Conservation (phyloP, 2,888 invertebrate genomes). For the Falcaria lacertinaria region DNA sequence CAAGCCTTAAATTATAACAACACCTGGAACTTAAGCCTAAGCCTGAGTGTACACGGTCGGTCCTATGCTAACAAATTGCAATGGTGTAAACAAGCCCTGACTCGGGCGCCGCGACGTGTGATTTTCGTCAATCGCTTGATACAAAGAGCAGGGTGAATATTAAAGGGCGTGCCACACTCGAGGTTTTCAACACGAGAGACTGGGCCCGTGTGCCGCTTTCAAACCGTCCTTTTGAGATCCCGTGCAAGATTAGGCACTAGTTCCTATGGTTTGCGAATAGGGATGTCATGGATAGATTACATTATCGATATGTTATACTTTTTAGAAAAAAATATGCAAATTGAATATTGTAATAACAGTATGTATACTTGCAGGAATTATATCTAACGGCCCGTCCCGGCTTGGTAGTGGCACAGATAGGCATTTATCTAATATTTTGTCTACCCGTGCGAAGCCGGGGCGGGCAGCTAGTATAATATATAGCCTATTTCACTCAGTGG, state of each 20-base stretch:
- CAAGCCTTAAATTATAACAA: constrained; percentile 3
- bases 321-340: constrained; percentile 2
- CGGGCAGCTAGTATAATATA: too few species aligned
- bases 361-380: too few species aligned
- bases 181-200: constrained; percentile 73
- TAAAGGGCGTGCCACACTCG: constrained; percentile 66
- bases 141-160: constrained; percentile 74
- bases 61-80: constrained; percentile 46
- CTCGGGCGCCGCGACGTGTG: constrained; percentile 33
- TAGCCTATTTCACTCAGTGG: too few species aligned
- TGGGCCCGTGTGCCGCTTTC: constrained; percentile 63
- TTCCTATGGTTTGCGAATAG: constrained; percentile 58
- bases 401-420: too few species aligned
- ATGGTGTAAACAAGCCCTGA: constrained; percentile 18
- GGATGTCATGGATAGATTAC: constrained; percentile 19
- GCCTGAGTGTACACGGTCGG: constrained; percentile 7
- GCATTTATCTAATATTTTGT: too few species aligned
- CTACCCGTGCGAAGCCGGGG: too few species aligned
- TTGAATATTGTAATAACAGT: too few species aligned
- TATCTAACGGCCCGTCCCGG: too few species aligned
- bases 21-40: constrained; percentile 13
- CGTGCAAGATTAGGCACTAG: constrained; percentile 75
- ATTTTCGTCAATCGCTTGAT: constrained; percentile 73
- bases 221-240: constrained; percentile 73
- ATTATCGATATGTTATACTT: constrained; percentile 11